Percentiles rank a stretch among this genome's conserved stretches.
Evolutionary conservation across 2,797 vertebrate species (phyloP).

Genomic region (Bradypodion pumilum): DNA sequence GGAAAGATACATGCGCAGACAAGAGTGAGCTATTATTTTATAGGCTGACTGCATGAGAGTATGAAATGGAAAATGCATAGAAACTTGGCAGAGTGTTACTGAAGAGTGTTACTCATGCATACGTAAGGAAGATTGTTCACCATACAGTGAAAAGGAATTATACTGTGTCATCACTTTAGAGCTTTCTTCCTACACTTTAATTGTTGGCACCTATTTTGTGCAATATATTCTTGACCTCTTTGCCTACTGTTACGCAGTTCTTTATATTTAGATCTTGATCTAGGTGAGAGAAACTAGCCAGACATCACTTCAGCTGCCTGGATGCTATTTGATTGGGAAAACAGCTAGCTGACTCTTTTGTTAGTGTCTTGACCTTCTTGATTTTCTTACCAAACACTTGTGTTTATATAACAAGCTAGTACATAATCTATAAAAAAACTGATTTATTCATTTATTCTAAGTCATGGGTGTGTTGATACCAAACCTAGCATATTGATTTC

Average conservation of each 20-base stretch:
- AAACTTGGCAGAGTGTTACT: no score
- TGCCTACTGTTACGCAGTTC: neutral
- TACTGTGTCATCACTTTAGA: neutral
- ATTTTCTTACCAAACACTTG: neutral
- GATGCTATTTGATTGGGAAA: neutral
- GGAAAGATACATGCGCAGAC: neutral
- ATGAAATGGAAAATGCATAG: neutral
- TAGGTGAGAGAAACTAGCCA: neutral
- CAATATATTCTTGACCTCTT: neutral
- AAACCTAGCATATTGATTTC: neutral
- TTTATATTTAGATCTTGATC: neutral
- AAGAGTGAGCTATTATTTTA: neutral
- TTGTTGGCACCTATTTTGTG: neutral
- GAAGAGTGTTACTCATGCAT: neutral
- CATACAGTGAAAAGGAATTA: neutral
- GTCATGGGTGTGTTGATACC: neutral
- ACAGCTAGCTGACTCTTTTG: no score
- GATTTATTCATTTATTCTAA: neutral
- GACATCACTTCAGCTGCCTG: neutral
- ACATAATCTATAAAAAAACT: no score
- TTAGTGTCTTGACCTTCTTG: neutral
- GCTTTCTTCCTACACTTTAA: neutral
- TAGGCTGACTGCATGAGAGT: neutral
- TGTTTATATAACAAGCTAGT: neutral
- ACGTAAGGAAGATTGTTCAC: neutral